A percentile compares a stretch with the other conserved stretches of the same genome.
These are phyloP conservation scores for Labeo rohita DNA, from an alignment of 2,113 vertebrate species.

Conservation along the genomic window DNA sequence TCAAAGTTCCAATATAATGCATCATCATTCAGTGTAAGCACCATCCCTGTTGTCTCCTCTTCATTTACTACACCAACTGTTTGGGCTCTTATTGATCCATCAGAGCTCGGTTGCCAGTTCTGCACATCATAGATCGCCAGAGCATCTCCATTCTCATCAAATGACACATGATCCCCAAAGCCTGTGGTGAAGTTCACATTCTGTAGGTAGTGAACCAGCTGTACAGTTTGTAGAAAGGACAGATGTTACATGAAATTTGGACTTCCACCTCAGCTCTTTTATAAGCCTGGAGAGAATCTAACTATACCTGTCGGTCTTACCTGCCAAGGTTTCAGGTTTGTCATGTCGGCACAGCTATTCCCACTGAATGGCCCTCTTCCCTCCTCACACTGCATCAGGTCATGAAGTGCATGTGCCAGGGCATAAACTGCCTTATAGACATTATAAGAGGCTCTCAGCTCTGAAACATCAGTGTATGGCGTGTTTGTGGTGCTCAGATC, in stretches of 20 bases:
- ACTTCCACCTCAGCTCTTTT: neutral
- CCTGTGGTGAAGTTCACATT: neutral
- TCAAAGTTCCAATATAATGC: neutral
- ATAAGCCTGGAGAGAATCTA: neutral
- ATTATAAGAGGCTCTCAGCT: conserved; percentile 57
- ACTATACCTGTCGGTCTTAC: neutral
- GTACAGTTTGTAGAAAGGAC: neutral
- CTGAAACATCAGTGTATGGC: conserved; percentile 49
- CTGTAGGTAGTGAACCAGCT: conserved; percentile 39
- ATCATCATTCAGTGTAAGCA: conserved; percentile 4
- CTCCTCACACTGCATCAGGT: conserved; percentile 53
- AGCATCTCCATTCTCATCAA: conserved; percentile 5
- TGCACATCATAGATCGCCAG: neutral
- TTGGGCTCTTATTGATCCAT: neutral
- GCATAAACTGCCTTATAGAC: conserved; percentile 66
- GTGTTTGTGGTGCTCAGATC: conserved; percentile 26
- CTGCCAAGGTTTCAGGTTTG: conserved; percentile 3
- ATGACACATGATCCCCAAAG: neutral
- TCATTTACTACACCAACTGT: conserved; percentile 24
- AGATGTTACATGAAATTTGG: neutral
- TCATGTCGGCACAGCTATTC: conserved; percentile 25
- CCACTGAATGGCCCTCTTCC: conserved; percentile 37
- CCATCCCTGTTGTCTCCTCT: neutral
- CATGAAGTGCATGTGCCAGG: conserved; percentile 55
- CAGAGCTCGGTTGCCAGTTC: neutral